Evolutionary conservation across 2,888 invertebrate species (phyloP), one percentile per base, ranked within the genome.

Genomic region (Ophraella communa): DNA sequence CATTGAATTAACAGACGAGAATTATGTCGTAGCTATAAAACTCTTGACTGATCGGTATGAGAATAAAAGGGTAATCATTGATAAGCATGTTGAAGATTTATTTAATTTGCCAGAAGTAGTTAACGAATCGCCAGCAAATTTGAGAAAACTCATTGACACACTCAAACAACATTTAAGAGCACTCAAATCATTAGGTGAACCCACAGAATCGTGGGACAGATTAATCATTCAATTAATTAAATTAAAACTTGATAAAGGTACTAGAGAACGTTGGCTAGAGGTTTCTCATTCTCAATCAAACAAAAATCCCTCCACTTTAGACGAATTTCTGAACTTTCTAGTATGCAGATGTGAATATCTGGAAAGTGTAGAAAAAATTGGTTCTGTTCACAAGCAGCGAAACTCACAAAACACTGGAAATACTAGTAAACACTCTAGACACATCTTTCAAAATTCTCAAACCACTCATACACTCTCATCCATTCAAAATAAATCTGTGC

Each of bases 141-240:
- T 10, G 30, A 45, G 45, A 3, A 45, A 45, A 11, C 20, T 45
- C 20, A 45, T 21, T 10, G 20, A 45, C 11, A 11, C 45, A 17
- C 20, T 11, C 8, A 11, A 45, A 45, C 20, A 45, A 20, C 20
- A 45, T 4, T 45, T 21, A 8, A 18, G 20, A 45, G 45, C 27
- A 4, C 24, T 49, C n/a, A 49, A 49, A n/a, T 23, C 49, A 24
- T 49, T 49, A 11, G 49, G 27, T 7, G 49, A 49, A 20, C 49
- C 49, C 20, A 49, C 49, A 24, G 49, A 49, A 24, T 23, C 49
- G 2, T 49, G 49, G 49, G 49, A 49, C 24, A 49, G 49, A 24
- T n/a, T 49, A 11, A n/a, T 49, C 23, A 49, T 49, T 18, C 17
- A 49, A 24, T n/a, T 49, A 18, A 23, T 49, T 11, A 49, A 49